phyloP scores from a whole-genome alignment of 2,797 vertebrate genomes.

The Novumbra hubbsi region DNA sequence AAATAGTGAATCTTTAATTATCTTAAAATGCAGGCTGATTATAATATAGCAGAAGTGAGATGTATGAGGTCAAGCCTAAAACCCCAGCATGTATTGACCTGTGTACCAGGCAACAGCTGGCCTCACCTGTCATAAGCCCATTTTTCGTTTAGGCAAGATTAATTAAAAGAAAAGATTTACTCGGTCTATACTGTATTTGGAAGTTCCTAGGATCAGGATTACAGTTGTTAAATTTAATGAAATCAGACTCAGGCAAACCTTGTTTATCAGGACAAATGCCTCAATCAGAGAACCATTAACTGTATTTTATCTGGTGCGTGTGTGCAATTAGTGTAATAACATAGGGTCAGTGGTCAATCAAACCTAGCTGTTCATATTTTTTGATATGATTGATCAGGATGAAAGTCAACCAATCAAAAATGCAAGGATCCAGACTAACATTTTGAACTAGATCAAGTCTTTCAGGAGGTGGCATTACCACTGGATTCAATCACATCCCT shows the following conservation, averaged over 20 bases:
- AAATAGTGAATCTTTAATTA: background rate
- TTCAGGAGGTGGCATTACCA: no score
- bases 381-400: background rate
- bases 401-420: background rate
- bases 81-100: background rate
- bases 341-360: background rate
- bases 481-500: no score
- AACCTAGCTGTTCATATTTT: background rate
- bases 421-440: no score
- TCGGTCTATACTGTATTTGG: background rate
- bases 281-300: background rate
- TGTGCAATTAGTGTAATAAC: background rate
- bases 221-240: background rate
- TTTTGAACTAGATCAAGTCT: no score
- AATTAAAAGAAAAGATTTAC: slow-evolving; percentile 9
- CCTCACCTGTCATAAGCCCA: slow-evolving; percentile 34
- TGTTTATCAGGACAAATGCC: background rate
- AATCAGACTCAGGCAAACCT: background rate
- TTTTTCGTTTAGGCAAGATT: background rate
- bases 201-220: slow-evolving; percentile 27
- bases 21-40: background rate
- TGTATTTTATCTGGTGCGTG: background rate
- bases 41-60: background rate
- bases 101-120: slow-evolving; percentile 7
- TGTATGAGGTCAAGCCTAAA: background rate